Evolutionary conservation across 2,888 invertebrate genomes (phyloP).

Genomic region (Rotaria magnacalcarata): DNA sequence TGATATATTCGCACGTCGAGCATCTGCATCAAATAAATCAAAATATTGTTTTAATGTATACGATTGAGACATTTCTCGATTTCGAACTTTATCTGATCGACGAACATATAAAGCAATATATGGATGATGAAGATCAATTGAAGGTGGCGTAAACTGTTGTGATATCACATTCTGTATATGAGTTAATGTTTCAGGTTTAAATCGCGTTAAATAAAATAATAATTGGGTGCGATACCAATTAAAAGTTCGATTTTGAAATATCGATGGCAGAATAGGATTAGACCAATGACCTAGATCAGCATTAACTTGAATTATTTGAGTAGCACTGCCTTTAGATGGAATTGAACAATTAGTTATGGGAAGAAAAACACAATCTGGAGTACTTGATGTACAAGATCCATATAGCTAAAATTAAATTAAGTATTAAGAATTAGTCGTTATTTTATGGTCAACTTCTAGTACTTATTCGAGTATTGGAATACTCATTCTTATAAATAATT

Average conservation of each 20-base stretch:
- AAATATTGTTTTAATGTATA: background rate
- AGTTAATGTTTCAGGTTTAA: background rate
- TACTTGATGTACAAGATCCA: background rate
- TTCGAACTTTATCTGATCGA: background rate
- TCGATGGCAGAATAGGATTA: background rate
- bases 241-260: slow-evolving; percentile 10
- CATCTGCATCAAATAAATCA: background rate
- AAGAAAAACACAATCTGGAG: background rate
- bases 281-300: background rate
- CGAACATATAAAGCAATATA: background rate
- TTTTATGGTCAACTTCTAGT: too few relatives aligned
- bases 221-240: background rate
- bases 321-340: background rate
- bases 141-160: background rate
- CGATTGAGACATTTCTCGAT: background rate
- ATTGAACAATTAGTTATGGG: background rate
- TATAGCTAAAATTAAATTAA: background rate
- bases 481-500: too few relatives aligned
- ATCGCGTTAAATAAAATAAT: background rate
- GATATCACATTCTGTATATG: background rate
- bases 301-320: background rate
- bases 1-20: background rate
- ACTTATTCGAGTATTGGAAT: too few relatives aligned
- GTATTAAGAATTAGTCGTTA: too few relatives aligned
- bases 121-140: background rate